Evolutionary conservation across 2,888 invertebrate genomes (phyloP).

Genomic region (Blastobasis adustella): DNA sequence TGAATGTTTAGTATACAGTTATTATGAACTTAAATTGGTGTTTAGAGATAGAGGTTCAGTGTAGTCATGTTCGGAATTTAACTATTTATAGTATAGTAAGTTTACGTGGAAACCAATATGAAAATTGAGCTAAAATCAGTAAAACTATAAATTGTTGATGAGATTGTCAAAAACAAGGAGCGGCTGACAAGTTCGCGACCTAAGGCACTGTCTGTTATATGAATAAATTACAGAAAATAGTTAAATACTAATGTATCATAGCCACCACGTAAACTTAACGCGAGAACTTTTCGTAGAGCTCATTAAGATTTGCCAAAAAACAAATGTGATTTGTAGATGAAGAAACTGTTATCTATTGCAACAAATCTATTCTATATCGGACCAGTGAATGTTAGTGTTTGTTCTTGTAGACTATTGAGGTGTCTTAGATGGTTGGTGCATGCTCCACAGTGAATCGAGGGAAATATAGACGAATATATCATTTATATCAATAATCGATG

Average conservation of each 20-base stretch:
- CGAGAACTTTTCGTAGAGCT: conserved; percentile 26
- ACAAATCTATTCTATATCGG: conserved; percentile 36
- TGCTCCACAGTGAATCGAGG: conserved; percentile 25
- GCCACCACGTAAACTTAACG: no score
- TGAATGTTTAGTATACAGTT: neutral
- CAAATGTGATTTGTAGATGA: conserved; percentile 62
- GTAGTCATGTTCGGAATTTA: no score
- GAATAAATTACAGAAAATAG: no score
- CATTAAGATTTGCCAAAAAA: conserved; percentile 64
- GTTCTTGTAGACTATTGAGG: conserved; percentile 61
- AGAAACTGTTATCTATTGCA: conserved; percentile 1
- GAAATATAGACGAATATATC: no score
- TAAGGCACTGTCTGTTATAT: no score
- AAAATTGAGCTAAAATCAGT: no score
- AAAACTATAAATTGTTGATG: no score
- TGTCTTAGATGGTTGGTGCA: conserved; percentile 69
- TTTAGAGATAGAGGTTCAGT: neutral
- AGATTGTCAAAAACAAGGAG: no score
- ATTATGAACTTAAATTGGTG: conserved; percentile 4
- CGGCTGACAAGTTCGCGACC: no score
- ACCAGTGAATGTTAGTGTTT: conserved; percentile 64
- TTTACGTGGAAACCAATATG: no score
- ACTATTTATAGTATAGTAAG: neutral
- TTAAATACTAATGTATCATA: no score
- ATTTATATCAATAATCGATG: no score